Evolutionary conservation across 2,888 invertebrate species (phyloP).

Genomic region (Rhyacophila evoluta): DNA sequence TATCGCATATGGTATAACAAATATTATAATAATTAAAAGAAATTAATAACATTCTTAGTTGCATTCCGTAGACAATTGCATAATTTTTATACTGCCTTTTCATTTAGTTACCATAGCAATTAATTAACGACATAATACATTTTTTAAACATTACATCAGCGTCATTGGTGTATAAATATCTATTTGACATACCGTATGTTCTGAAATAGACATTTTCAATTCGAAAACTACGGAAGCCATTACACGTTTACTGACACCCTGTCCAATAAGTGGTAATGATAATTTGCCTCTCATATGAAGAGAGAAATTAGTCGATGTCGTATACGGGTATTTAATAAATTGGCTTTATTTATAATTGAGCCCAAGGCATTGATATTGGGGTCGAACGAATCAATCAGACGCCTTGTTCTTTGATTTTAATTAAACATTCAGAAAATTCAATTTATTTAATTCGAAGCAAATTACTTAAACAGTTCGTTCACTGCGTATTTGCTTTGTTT

Average conservation of each 20-base stretch:
- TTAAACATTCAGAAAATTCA: background rate
- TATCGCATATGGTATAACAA: no score
- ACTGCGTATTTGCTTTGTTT: background rate
- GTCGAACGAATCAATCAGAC: slow-evolving; percentile 18
- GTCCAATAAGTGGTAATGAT: background rate
- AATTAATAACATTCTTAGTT: no score
- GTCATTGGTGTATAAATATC: no score
- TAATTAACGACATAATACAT: no score
- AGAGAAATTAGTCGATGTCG: slow-evolving; percentile 5
- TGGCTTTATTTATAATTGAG: slow-evolving; percentile 12
- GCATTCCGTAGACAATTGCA: no score
- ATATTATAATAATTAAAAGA: no score
- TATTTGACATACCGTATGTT: no score
- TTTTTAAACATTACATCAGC: no score
- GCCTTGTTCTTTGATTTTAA: slow-evolving; percentile 19
- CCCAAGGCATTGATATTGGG: background rate
- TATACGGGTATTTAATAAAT: slow-evolving; percentile 24
- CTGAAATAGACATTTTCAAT: background rate
- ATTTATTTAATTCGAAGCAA: background rate
- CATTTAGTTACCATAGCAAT: no score
- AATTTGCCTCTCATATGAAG: background rate
- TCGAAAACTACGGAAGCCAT: background rate
- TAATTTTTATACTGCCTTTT: no score
- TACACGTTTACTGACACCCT: background rate
- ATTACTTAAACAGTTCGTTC: background rate